phyloP scores from a whole-genome alignment of 2,113 vertebrate genomes.

The Athene cunicularia region DNA sequence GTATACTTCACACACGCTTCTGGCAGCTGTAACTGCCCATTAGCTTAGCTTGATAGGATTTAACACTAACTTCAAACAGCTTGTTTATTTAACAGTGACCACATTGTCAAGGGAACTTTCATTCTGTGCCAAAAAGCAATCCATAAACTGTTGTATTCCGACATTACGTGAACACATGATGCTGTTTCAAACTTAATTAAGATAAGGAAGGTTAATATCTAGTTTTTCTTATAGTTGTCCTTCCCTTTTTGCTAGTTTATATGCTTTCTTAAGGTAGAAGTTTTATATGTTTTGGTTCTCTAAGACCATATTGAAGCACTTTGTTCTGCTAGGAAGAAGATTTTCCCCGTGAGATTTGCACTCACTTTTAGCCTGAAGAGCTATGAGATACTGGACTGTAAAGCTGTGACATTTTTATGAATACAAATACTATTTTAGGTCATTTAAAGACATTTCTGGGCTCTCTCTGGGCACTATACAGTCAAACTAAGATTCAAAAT shows the following conservation, averaged over 20 bases:
- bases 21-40: neutral
- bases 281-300: neutral
- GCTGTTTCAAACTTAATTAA: neutral
- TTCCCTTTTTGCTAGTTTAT: neutral
- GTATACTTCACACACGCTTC: neutral
- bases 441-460: neutral
- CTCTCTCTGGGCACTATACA: neutral
- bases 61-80: neutral
- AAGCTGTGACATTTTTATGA: slow-evolving; percentile 38
- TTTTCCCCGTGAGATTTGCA: neutral
- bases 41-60: neutral
- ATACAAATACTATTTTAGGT: slow-evolving; percentile 48
- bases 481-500: neutral
- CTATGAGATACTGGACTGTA: slow-evolving; percentile 7
- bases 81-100: neutral
- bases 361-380: neutral
- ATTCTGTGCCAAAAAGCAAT: neutral
- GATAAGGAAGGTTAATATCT: neutral
- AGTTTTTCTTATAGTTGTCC: neutral
- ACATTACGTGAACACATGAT: neutral
- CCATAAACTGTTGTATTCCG: neutral
- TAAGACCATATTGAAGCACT: neutral
- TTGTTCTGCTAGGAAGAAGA: neutral
- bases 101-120: neutral
- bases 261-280: neutral